These are phyloP conservation scores for Australoheros facetus DNA, from an alignment of 2,797 vertebrate species.

Conservation along the genomic window DNA sequence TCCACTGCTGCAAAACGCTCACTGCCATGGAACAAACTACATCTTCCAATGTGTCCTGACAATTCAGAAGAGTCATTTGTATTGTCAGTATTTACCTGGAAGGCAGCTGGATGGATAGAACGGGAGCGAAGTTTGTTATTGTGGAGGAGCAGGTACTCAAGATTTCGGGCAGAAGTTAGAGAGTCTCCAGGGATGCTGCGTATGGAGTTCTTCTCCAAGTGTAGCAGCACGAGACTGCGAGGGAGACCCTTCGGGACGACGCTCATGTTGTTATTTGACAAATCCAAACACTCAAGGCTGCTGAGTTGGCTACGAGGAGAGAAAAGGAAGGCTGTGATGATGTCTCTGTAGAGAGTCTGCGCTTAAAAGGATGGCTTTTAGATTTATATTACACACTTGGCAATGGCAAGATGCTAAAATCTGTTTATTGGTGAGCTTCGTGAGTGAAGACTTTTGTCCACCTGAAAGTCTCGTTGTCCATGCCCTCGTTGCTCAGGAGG, in stretches of 20 bases:
- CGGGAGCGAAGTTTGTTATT: conserved; percentile 92
- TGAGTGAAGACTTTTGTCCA: conserved; percentile 52
- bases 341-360: neutral
- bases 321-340: neutral
- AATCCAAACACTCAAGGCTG: conserved; percentile 93
- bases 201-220: conserved; percentile 95
- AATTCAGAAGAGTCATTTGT: neutral
- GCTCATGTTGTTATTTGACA: conserved; percentile 96
- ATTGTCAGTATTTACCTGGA: conserved; percentile 70
- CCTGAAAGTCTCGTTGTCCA: conserved; percentile 96
- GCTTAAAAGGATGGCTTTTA: neutral
- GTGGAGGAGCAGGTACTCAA: conserved; percentile 97
- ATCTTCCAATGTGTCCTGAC: neutral
- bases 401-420: neutral
- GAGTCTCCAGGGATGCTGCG: conserved; percentile 85
- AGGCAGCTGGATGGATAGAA: conserved; percentile 89
- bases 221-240: conserved; percentile 90
- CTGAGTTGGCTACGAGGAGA: conserved; percentile 81
- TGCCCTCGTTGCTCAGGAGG: conserved; percentile 89
- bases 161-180: conserved; percentile 87
- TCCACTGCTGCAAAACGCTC: neutral
- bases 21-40: neutral
- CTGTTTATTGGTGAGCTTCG: neutral
- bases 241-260: conserved; percentile 91
- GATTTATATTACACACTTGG: neutral